Conservation (phyloP, 1,140 invertebrate genomes). For the Aporrectodea caliginosa region DNA sequence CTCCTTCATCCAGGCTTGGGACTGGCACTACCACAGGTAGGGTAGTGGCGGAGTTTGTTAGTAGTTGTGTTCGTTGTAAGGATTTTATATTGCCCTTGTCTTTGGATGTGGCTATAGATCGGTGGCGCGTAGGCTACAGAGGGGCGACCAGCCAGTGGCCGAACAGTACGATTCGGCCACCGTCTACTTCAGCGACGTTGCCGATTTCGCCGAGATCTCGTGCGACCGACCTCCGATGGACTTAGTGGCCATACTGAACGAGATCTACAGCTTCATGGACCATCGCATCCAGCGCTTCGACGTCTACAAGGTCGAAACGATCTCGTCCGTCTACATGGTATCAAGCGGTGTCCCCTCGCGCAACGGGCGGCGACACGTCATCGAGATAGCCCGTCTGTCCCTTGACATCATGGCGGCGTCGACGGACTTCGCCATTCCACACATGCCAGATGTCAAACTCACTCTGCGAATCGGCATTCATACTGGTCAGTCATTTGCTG, state of each 20-base stretch:
- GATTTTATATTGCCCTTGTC: neutral
- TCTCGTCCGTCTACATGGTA: conserved; percentile 97
- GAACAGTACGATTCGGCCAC: conserved; percentile 32
- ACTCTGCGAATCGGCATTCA: conserved; percentile 18
- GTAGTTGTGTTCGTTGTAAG: neutral
- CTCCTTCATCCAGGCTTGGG: neutral
- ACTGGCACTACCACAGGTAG: neutral
- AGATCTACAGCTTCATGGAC: conserved; percentile 36
- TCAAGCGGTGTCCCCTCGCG: conserved; percentile 77
- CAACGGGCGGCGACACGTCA: conserved; percentile 26
- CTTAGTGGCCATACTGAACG: conserved; percentile 36
- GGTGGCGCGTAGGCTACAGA: conserved; percentile 10
- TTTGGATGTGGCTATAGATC: neutral
- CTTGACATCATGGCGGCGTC: conserved; percentile 18
- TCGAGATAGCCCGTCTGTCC: conserved; percentile 22
- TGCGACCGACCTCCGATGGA: conserved; percentile 30
- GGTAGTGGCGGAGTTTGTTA: neutral
- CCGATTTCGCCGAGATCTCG: conserved; percentile 35
- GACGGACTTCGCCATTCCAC: conserved; percentile 2
- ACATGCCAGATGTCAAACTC: conserved; percentile 6
- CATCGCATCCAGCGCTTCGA: conserved; percentile 85
- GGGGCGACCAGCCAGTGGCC: conserved; percentile 14
- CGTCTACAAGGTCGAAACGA: conserved; percentile 93
- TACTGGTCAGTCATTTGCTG: conserved; percentile 1
- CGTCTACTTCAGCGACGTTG: conserved; percentile 38